These are phyloP conservation scores for Hydropsyche tenuis DNA, from an alignment of 1,140 invertebrate species.

Conservation along the genomic window DNA sequence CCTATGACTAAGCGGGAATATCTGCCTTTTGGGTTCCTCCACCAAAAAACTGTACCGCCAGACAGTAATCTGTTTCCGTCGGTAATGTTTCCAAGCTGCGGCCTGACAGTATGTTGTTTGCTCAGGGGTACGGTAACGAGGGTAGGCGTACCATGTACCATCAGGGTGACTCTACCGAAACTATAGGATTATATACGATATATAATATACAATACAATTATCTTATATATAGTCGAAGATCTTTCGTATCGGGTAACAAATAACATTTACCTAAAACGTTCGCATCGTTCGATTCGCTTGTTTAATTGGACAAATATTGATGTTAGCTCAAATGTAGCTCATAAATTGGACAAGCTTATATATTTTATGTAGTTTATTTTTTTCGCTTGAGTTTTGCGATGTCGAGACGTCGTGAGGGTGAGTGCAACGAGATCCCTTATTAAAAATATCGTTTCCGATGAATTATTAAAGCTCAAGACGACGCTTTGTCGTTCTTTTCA, in stretches of 20 bases:
- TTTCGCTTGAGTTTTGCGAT: no score
- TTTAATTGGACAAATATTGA: no score
- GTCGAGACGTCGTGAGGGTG: no score
- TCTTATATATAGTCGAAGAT: no score
- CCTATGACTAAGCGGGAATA: conserved; percentile 21
- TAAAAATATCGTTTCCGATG: conserved; percentile 3
- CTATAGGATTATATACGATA: background rate
- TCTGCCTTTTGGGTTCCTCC: background rate
- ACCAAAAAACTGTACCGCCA: conserved; percentile 1
- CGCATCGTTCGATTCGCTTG: no score
- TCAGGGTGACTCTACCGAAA: background rate
- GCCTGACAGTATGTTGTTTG: conserved; percentile 14
- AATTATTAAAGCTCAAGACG: conserved; percentile 7
- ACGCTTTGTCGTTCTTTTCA: background rate
- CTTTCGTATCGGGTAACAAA: no score
- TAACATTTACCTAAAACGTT: no score
- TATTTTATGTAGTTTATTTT: no score
- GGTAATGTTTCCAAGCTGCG: conserved; percentile 5
- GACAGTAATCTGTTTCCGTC: conserved; percentile 19
- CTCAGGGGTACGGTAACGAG: background rate
- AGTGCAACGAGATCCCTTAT: background rate
- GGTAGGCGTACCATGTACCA: background rate
- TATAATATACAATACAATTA: background rate
- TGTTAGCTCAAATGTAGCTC: no score
- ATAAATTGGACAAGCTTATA: no score